phyloP scores from a whole-genome alignment of 2,797 vertebrate genomes.

The Halcyon chelicuti region DNA sequence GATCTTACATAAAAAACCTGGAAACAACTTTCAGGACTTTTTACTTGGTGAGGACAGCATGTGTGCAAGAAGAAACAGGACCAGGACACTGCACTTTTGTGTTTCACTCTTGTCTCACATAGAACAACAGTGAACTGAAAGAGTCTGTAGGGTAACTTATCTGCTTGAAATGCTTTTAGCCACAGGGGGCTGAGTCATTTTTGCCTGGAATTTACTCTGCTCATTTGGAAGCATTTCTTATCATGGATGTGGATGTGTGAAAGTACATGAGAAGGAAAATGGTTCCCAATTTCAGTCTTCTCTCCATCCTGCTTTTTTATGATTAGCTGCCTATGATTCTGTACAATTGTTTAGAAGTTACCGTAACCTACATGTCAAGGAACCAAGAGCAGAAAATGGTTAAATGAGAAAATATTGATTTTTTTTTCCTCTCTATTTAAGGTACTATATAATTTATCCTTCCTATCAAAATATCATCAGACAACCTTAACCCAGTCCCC shows the following conservation, averaged over 20 bases:
- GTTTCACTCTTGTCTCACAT: not conserved
- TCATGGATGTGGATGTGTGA: not conserved
- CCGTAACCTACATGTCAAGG: not conserved
- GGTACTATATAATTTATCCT: not conserved
- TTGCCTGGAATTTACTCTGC: not conserved
- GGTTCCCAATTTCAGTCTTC: not conserved
- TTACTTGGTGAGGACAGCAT: not conserved
- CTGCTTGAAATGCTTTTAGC: not conserved
- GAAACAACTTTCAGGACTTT: not conserved
- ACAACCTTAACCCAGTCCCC: not conserved
- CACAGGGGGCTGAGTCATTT: not conserved
- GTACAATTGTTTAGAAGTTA: not conserved
- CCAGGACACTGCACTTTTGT: not conserved
- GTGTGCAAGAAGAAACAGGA: not conserved
- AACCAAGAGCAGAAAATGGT: not conserved
- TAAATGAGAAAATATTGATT: not conserved
- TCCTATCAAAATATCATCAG: not conserved
- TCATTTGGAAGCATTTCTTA: not conserved
- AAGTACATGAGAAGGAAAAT: not conserved
- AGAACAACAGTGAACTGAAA: not conserved
- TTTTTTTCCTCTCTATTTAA: not conserved
- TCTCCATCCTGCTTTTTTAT: not conserved
- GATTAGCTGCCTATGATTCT: not conserved
- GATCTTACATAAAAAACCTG: not conserved
- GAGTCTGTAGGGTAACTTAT: not conserved